phyloP scores from a whole-genome alignment of 2,113 vertebrate genomes.

The Ctenodactylus gundi region DNA sequence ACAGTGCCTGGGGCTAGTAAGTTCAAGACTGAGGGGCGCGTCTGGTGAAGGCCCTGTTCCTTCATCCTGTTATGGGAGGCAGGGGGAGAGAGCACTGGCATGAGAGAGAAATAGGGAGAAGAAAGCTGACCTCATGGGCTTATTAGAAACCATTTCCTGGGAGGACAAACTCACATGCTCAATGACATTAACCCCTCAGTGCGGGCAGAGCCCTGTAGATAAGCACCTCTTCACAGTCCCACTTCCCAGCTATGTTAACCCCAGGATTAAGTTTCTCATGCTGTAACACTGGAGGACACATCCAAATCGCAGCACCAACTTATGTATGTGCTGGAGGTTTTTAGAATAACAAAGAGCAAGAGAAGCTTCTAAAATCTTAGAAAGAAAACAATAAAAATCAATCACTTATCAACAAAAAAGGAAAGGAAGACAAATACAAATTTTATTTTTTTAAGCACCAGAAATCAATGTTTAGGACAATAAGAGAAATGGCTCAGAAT shows the following conservation, averaged over 20 bases:
- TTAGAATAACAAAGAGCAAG: neutral
- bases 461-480: neutral
- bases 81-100: accelerated
- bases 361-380: neutral
- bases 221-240: no score
- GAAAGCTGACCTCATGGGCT: neutral
- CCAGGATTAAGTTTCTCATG: neutral
- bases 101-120: neutral
- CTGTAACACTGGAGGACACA: neutral
- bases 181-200: neutral
- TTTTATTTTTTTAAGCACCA: neutral
- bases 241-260: no score
- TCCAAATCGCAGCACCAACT: neutral
- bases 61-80: neutral
- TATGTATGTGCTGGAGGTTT: neutral
- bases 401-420: neutral
- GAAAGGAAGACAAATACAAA: neutral
- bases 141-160: neutral
- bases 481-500: neutral
- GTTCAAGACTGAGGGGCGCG: neutral
- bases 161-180: neutral
- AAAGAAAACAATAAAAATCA: neutral
- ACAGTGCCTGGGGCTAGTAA: no score
- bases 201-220: neutral
- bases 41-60: neutral